A percentile compares a stretch with the other conserved stretches of the same genome.
Evolutionary conservation across 2,797 vertebrate genomes (phyloP).

Genomic region (Acestrorhynchus altus): DNA sequence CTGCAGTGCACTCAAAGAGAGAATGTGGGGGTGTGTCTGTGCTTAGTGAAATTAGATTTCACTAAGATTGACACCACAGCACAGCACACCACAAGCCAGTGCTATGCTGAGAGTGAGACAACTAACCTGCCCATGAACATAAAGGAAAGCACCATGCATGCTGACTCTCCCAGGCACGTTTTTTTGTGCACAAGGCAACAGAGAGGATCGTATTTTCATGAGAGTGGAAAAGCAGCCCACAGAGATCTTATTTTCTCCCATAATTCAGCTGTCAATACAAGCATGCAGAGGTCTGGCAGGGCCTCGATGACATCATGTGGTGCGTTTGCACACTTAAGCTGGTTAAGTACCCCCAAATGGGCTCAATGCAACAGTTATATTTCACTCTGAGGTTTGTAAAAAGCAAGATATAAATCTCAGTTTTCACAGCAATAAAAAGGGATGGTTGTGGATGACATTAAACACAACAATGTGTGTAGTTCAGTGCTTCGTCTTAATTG

Average conservation of each 20-base stretch:
- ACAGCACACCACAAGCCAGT: conserved; percentile 21
- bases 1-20: conserved; percentile 14
- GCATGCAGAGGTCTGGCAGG: conserved; percentile 32
- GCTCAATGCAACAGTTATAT: conserved; percentile 18
- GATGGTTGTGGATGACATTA: conserved; percentile 5
- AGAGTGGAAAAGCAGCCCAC: conserved; percentile 42
- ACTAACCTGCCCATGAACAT: conserved; percentile 14
- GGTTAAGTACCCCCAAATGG: conserved; percentile 28
- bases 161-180: conserved; percentile 25
- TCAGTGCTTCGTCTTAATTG: not conserved
- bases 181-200: conserved; percentile 27
- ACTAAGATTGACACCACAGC: no score
- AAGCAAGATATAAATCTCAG: conserved; percentile 21
- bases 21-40: conserved; percentile 17
- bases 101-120: conserved; percentile 3
- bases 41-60: conserved; percentile 50
- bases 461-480: not conserved
- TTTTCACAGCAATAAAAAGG: conserved; percentile 17
- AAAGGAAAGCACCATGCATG: not conserved
- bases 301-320: conserved; percentile 56
- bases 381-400: conserved; percentile 30
- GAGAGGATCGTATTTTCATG: conserved; percentile 29
- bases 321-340: conserved; percentile 30
- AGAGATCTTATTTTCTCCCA: conserved; percentile 39
- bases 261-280: conserved; percentile 57